Evolutionary conservation across 1,140 invertebrate species (phyloP).

Genomic region (Drosophila varians): DNA sequence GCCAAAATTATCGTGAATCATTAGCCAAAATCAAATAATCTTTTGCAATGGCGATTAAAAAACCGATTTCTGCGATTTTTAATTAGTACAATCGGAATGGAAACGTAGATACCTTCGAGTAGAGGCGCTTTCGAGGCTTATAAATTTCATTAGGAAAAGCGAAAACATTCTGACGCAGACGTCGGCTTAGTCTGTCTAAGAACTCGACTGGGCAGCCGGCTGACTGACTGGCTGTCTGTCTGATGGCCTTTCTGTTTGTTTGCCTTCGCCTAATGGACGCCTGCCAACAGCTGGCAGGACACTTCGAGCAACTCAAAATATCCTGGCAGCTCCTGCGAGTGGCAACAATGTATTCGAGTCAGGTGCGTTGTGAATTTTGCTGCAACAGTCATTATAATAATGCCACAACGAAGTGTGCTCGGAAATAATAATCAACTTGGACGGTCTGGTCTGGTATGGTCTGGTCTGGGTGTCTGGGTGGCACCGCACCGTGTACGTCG

Average conservation of each 20-base stretch:
- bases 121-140: slow-evolving; percentile 13
- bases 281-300: slow-evolving; percentile 68
- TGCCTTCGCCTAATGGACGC: slow-evolving; percentile 56
- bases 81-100: slow-evolving; percentile 39
- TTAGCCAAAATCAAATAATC: background rate
- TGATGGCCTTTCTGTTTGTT: slow-evolving; percentile 3
- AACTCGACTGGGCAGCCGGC: slow-evolving; percentile 14
- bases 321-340: slow-evolving; percentile 15
- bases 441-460: no score
- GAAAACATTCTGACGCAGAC: slow-evolving; percentile 48
- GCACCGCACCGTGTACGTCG: background rate
- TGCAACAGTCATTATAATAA: slow-evolving; percentile 83
- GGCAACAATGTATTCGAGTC: slow-evolving; percentile 70
- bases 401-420: slow-evolving; percentile 82
- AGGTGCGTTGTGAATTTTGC: slow-evolving; percentile 82
- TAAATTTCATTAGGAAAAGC: slow-evolving; percentile 46
- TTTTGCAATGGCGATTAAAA: background rate
- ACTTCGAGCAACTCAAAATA: slow-evolving; percentile 49
- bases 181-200: slow-evolving; percentile 30
- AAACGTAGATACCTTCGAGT: background rate
- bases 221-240: slow-evolving; percentile 4
- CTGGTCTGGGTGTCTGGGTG: no score
- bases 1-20: background rate
- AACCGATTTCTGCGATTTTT: slow-evolving; percentile 10
- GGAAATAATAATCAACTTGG: slow-evolving; percentile 76